These are phyloP conservation scores for Microplitis manilae DNA, from an alignment of 2,888 invertebrate genomes.

Conservation along the genomic window DNA sequence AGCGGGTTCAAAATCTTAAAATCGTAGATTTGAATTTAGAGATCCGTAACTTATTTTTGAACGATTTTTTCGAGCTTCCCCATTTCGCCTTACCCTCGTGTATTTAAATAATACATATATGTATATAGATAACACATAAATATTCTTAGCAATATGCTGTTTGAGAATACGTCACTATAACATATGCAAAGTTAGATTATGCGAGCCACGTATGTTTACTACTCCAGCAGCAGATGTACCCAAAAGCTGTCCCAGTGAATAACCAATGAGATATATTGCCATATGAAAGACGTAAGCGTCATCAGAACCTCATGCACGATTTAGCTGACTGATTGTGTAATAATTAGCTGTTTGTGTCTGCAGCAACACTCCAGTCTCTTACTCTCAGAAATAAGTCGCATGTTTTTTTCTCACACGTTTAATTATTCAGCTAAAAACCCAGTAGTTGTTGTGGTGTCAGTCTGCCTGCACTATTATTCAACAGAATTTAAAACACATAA, in stretches of 20 bases:
- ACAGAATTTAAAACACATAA: not conserved
- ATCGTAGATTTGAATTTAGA: too few relatives aligned
- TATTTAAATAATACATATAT: not conserved
- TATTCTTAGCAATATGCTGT: conserved; percentile 19
- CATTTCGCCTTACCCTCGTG: not conserved
- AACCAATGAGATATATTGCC: conserved; percentile 33
- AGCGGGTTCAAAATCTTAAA: too few relatives aligned
- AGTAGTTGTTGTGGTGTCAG: too few relatives aligned
- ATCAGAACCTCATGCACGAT: conserved; percentile 17
- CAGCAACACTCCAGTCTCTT: too few relatives aligned
- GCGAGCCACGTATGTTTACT: conserved; percentile 44
- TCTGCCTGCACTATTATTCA: not conserved
- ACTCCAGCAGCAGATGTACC: conserved; percentile 35
- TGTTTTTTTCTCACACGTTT: too few relatives aligned
- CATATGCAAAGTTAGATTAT: conserved; percentile 28
- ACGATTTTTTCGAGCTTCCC: too few relatives aligned
- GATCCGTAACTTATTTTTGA: too few relatives aligned
- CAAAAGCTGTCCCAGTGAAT: conserved; percentile 39
- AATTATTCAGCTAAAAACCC: too few relatives aligned
- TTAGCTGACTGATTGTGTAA: not conserved
- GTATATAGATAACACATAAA: not conserved
- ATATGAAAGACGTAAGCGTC: not conserved
- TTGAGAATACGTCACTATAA: conserved; percentile 30
- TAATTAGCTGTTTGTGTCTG: not conserved
- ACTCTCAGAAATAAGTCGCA: too few relatives aligned